Conservation (phyloP, 2,113 vertebrate species). For the Cromileptes altivelis region DNA sequence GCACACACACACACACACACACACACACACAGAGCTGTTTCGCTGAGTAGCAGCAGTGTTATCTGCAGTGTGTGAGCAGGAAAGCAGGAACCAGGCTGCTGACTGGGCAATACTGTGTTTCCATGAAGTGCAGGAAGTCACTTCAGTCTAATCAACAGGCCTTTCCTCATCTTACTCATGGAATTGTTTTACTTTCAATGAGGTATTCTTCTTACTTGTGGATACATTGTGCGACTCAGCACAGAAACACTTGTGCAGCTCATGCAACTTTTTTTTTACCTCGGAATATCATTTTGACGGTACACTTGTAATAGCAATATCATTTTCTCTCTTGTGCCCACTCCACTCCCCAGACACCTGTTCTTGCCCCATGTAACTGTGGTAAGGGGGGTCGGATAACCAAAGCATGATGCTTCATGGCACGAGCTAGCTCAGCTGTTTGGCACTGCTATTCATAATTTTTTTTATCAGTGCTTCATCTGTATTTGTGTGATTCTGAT, state of each 20-base stretch:
- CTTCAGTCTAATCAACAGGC: conserved; percentile 36
- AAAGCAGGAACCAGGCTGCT: conserved; percentile 66
- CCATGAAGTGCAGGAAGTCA: conserved; percentile 67
- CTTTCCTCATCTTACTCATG: conserved; percentile 35
- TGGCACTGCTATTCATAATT: too few relatives aligned
- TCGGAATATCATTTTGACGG: too few relatives aligned
- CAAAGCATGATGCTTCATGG: too few relatives aligned
- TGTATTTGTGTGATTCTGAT: too few relatives aligned
- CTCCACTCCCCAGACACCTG: too few relatives aligned
- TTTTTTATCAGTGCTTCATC: too few relatives aligned
- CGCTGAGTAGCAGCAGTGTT: conserved; percentile 63
- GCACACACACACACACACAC: conserved; percentile 17
- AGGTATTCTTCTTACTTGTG: conserved; percentile 39
- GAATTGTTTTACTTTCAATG: conserved; percentile 49
- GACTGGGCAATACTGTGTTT: conserved; percentile 67
- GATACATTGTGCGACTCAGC: background rate
- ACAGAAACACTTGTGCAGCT: background rate
- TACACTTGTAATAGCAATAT: too few relatives aligned
- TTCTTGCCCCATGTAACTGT: too few relatives aligned
- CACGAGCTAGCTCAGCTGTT: too few relatives aligned
- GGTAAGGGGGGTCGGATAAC: too few relatives aligned
- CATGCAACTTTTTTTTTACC: too few relatives aligned
- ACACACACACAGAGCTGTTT: conserved; percentile 30
- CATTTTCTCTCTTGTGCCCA: too few relatives aligned
- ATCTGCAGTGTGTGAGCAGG: conserved; percentile 57